These are phyloP conservation scores for Isoperla grammatica DNA, from an alignment of 2,888 invertebrate genomes.

Conservation along the genomic window DNA sequence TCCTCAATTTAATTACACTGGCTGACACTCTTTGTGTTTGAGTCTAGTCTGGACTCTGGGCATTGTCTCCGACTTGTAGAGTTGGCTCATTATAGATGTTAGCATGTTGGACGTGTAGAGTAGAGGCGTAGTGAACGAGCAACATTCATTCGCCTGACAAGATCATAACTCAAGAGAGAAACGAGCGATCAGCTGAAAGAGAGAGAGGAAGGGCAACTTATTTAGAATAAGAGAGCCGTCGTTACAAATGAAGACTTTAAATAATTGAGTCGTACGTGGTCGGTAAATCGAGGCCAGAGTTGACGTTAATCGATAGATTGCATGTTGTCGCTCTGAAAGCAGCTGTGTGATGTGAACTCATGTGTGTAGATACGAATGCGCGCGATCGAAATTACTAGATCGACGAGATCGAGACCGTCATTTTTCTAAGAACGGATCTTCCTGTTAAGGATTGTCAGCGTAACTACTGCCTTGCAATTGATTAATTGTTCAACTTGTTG, in stretches of 20 bases:
- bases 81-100: conserved; percentile 6
- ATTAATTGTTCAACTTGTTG: not conserved
- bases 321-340: conserved; percentile 19
- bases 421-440: conserved; percentile 1
- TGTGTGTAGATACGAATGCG: not conserved
- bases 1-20: no score
- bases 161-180: conserved; percentile 15
- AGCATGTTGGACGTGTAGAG: conserved; percentile 3
- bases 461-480: not conserved
- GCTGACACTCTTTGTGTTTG: no score
- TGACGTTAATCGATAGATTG: conserved; percentile 42
- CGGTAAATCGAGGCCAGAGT: conserved; percentile 38
- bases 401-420: conserved; percentile 4
- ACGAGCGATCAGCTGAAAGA: not conserved
- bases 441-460: not conserved
- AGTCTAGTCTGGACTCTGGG: no score
- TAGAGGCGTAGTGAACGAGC: not conserved
- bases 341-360: conserved; percentile 7
- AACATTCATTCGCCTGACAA: not conserved
- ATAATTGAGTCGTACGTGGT: conserved; percentile 42
- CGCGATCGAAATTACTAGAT: not conserved
- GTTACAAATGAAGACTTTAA: conserved; percentile 42
- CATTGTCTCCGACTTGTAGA: no score
- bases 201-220: not conserved
- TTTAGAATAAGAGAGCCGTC: not conserved